Conservation (phyloP, 1,140 invertebrate species). For the Notospermus geniculatus region DNA sequence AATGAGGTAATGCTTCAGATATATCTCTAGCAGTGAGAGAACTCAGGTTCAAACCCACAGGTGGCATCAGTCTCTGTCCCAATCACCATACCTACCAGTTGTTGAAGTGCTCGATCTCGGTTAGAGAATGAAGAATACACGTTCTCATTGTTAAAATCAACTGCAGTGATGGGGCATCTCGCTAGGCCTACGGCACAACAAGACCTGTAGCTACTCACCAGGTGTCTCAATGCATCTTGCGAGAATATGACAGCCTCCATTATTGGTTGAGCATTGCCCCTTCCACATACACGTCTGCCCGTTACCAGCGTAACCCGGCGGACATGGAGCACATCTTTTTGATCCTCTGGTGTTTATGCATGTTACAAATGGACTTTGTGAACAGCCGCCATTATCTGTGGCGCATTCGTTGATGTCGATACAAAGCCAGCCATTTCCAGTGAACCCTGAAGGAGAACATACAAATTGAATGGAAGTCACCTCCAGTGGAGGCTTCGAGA, state of each 20-base stretch:
- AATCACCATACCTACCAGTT: too few species aligned
- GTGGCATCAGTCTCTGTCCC: too few species aligned
- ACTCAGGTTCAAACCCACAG: too few species aligned
- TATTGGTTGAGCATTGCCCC: constrained; percentile 71
- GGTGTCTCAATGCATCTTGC: constrained; percentile 70
- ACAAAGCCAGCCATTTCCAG: constrained; percentile 84
- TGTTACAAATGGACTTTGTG: constrained; percentile 70
- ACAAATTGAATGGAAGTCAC: too few species aligned
- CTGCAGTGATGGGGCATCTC: too few species aligned
- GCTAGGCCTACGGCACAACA: background rate
- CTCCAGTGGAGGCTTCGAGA: too few species aligned
- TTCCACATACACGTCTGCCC: constrained; percentile 68
- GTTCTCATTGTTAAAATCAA: too few species aligned
- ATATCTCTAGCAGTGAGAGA: too few species aligned
- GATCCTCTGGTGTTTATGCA: constrained; percentile 71
- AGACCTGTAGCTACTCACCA: constrained; percentile 26
- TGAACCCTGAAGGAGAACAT: constrained; percentile 64
- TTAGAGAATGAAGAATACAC: too few species aligned
- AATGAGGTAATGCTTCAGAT: too few species aligned
- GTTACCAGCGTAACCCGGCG: constrained; percentile 81
- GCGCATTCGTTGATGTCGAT: constrained; percentile 84
- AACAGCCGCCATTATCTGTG: constrained; percentile 86
- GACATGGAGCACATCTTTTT: constrained; percentile 62
- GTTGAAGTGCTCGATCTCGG: too few species aligned
- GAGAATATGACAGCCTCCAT: constrained; percentile 71